A percentile compares a stretch with the other conserved stretches of the same genome.
Evolutionary conservation across 2,113 vertebrate genomes (phyloP).

Genomic region (Chaetops frenatus): DNA sequence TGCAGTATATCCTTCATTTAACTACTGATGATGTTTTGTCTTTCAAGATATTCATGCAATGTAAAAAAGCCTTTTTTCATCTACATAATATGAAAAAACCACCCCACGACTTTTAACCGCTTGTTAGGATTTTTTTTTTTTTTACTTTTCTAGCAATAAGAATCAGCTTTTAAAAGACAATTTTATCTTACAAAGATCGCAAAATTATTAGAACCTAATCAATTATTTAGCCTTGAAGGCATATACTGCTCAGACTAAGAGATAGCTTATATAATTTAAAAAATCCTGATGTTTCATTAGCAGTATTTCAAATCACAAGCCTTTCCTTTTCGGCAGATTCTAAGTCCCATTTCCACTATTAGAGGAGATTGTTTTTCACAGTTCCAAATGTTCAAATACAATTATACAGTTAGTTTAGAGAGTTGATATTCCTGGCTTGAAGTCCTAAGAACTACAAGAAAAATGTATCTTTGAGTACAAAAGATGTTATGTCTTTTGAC

Average conservation of each 20-base stretch:
- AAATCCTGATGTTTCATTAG: background rate
- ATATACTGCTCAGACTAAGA: background rate
- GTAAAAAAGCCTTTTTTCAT: background rate
- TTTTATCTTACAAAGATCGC: background rate
- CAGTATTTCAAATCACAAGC: background rate
- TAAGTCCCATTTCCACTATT: background rate
- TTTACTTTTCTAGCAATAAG: background rate
- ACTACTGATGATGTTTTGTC: background rate
- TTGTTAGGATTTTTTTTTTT: background rate
- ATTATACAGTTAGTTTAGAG: background rate
- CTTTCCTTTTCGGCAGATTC: background rate
- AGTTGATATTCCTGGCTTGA: background rate
- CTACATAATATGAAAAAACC: background rate
- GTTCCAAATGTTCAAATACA: background rate
- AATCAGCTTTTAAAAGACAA: background rate
- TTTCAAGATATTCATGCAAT: background rate
- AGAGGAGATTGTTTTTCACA: background rate
- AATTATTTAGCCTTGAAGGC: background rate
- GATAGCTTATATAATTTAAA: background rate
- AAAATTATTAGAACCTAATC: background rate
- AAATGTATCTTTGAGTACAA: background rate
- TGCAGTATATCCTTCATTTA: background rate
- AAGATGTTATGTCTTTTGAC: background rate
- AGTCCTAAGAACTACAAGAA: background rate
- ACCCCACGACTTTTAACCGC: background rate